Evolutionary conservation across 1,140 invertebrate species (phyloP).

Genomic region (Dufourea novaeangliae): DNA sequence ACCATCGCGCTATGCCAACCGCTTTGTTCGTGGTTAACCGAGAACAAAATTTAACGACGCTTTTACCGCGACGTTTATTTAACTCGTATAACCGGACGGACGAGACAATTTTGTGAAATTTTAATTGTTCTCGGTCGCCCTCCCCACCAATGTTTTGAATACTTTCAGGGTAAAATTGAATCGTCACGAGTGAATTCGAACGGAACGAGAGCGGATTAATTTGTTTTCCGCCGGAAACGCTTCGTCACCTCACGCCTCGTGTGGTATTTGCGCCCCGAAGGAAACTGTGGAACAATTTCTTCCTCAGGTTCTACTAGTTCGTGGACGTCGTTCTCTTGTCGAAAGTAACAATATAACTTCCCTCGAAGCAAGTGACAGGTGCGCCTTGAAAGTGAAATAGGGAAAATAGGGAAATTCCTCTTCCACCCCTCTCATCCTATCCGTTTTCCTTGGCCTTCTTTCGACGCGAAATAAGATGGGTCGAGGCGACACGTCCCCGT

Average conservation of each 20-base stretch:
- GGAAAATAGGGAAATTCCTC: conserved; percentile 52
- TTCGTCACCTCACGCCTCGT: background rate
- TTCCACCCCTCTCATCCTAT: background rate
- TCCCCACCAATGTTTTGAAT: too few relatives aligned
- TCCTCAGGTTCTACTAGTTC: background rate
- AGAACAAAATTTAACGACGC: background rate
- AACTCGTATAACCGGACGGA: background rate
- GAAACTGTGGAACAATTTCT: conserved; percentile 3
- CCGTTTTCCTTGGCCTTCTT: background rate
- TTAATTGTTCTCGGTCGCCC: background rate
- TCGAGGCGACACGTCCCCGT: conserved; percentile 30
- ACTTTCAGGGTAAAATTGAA: too few relatives aligned
- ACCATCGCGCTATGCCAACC: too few relatives aligned
- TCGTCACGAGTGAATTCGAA: background rate
- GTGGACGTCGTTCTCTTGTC: conserved; percentile 11
- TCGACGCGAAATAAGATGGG: conserved; percentile 28
- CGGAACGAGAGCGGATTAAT: conserved; percentile 1
- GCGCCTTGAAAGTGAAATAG: conserved; percentile 44
- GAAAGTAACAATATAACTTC: conserved; percentile 46
- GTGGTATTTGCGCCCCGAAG: background rate
- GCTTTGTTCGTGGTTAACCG: background rate
- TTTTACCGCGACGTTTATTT: background rate
- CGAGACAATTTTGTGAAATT: background rate
- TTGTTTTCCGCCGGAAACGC: background rate
- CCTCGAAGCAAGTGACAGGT: conserved; percentile 35